Conservation (phyloP, 92 coral and sea anemone species). For the Palythoa grandis region DNA sequence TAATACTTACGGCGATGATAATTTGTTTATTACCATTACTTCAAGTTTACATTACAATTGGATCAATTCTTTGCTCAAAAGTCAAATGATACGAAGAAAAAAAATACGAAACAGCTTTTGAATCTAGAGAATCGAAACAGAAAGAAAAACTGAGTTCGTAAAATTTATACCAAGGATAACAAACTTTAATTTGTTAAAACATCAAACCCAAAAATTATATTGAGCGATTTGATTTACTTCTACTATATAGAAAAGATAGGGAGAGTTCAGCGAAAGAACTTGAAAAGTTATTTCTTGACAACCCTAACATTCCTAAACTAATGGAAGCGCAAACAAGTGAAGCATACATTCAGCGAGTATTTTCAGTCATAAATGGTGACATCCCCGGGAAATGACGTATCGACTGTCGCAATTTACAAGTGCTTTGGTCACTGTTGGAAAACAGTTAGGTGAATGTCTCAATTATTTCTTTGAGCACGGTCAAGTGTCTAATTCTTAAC, state of each 20-base stretch:
- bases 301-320: conserved; percentile 35
- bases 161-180: background rate
- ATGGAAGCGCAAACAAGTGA: conserved; percentile 1
- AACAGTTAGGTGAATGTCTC: conserved; percentile 32
- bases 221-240: background rate
- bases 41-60: background rate
- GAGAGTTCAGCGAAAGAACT: background rate
- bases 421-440: conserved; percentile 37
- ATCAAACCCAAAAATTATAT: conserved; percentile 12
- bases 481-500: too few species aligned
- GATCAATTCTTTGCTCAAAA: conserved; percentile 8
- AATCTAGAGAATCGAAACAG: conserved; percentile 27
- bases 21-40: too few species aligned
- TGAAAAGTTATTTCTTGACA: background rate
- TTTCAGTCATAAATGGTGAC: conserved; percentile 6
- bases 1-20: too few species aligned
- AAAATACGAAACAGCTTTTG: conserved; percentile 40
- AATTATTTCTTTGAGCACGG: too few species aligned
- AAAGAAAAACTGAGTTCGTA: conserved; percentile 37
- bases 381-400: conserved; percentile 39
- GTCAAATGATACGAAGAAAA: conserved; percentile 47
- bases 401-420: background rate
- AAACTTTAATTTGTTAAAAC: too few species aligned
- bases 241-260: background rate
- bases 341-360: background rate